Evolutionary conservation across 2,888 invertebrate species (phyloP).

Genomic region (Brachyopa scutellaris): DNA sequence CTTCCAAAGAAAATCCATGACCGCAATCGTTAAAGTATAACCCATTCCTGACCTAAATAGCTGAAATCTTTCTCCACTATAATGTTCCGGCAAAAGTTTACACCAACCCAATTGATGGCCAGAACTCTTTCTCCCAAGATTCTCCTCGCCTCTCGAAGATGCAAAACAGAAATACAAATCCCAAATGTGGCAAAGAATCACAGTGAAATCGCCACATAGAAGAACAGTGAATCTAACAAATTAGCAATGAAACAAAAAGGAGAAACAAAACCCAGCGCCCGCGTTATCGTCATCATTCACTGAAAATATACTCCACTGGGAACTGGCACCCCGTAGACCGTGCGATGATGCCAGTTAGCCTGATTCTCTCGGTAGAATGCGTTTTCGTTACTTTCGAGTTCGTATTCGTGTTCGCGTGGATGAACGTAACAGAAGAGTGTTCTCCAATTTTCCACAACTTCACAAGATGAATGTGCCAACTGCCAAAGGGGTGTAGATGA

Average conservation of each 20-base stretch:
- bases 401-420: slow-evolving; percentile 12
- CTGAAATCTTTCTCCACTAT: slow-evolving; percentile 20
- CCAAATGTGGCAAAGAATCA: slow-evolving; percentile 26
- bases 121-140: not conserved
- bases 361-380: slow-evolving; percentile 28
- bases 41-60: slow-evolving; percentile 62
- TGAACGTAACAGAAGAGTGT: slow-evolving; percentile 13
- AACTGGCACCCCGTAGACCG: slow-evolving; percentile 30
- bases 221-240: slow-evolving; percentile 44
- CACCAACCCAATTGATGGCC: slow-evolving; percentile 13
- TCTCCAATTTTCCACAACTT: not conserved
- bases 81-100: slow-evolving; percentile 15
- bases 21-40: slow-evolving; percentile 28
- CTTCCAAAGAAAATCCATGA: slow-evolving; percentile 1
- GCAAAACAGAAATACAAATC: slow-evolving; percentile 13
- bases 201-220: slow-evolving; percentile 47
- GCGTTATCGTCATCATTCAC: slow-evolving; percentile 48
- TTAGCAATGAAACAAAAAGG: slow-evolving; percentile 8
- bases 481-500: slow-evolving; percentile 18
- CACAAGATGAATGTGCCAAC: slow-evolving; percentile 49
- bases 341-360: slow-evolving; percentile 18
- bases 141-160: not conserved
- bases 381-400: not conserved
- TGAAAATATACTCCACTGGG: slow-evolving; percentile 12
- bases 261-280: not conserved